Base-by-base conservation (phyloP, 2,888 invertebrate genomes). In the Heliconius ethilla region DNA sequence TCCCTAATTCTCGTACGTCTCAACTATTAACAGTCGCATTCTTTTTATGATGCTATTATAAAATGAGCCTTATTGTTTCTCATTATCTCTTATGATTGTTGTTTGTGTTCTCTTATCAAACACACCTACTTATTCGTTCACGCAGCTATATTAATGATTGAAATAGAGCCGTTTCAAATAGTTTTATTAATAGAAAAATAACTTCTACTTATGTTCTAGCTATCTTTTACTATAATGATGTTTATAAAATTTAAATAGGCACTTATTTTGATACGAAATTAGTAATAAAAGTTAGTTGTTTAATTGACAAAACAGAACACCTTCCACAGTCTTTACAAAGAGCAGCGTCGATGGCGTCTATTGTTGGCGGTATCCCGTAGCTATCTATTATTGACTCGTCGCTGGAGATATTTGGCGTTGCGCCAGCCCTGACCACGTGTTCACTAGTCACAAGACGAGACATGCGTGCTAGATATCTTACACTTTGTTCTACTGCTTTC, bases 361-460 rank as follows among this genome's bases (percentile, higher is more conserved):
- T 94, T 94, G 94, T 94, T 94, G 93, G 94, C 93, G 92, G 94
- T 92, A 92, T 91, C 93, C 89, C 92, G 92, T 91, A 90, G 90
- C 90, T 90, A 87, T 92, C 94, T 94, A 94, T 94, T 94, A 94
- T 94, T 94, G 94, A 94, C 93, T 93, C 94, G 88, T 88, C 88
- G 92, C 93, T 94, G 94, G 94, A 94, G 93, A 93, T 93, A 88
- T 90, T 92, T 94, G 94, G 94, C 94, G 82, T 45, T 84, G 88
- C 88, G 93, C 94, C 94, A 94, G 90, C 87, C 87, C 86, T 87
- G 85, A 91, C 94, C 94, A 94, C 94, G 94, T 94, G 94, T 88
- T 89, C 85, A 82, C 85, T 86, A 89, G 91, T 94, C 94, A 94
- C 92, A 93, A 89, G 93, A 91, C 90, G 86, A 86, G 84, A 87